phyloP scores from a whole-genome alignment of 2,888 invertebrate species.

The Rhamphomyia laevipes region DNA sequence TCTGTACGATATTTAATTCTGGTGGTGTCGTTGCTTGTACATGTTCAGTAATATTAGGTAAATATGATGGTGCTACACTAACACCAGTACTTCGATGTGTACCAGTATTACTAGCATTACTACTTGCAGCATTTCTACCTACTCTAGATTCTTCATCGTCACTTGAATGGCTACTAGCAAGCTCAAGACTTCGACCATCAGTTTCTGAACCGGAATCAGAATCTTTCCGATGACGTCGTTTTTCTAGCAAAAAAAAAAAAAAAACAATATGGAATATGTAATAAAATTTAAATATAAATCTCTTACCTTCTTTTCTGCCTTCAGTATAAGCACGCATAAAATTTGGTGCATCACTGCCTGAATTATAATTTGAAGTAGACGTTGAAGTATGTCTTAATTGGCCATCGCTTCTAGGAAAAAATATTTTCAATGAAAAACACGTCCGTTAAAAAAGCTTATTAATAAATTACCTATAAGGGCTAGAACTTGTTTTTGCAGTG shows the following conservation, averaged over 20 bases:
- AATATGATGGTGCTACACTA: conserved; percentile 40
- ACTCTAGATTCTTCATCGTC: conserved; percentile 65
- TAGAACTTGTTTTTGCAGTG: conserved; percentile 88
- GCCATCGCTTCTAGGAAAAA: conserved; percentile 55
- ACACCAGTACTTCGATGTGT: conserved; percentile 38
- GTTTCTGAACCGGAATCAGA: conserved; percentile 77
- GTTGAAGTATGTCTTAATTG: conserved; percentile 74
- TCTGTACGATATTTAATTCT: conserved; percentile 49
- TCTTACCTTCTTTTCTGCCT: not conserved
- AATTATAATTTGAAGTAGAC: conserved; percentile 79
- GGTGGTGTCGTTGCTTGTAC: conserved; percentile 50
- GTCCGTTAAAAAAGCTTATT: not conserved
- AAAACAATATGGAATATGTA: not conserved
- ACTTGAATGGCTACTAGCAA: conserved; percentile 91
- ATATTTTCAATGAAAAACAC: not conserved
- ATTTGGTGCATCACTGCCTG: conserved; percentile 64
- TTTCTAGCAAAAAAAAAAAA: not conserved
- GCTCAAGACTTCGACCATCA: conserved; percentile 66
- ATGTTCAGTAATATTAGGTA: conserved; percentile 51
- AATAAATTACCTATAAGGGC: conserved; percentile 64
- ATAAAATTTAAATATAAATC: not conserved
- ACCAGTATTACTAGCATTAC: conserved; percentile 28
- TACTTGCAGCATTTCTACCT: conserved; percentile 18
- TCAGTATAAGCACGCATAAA: conserved; percentile 45
- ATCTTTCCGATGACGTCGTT: conserved; percentile 43